Evolutionary conservation across 2,797 vertebrate genomes (phyloP).

Genomic region (Gymnothorax reevesii): DNA sequence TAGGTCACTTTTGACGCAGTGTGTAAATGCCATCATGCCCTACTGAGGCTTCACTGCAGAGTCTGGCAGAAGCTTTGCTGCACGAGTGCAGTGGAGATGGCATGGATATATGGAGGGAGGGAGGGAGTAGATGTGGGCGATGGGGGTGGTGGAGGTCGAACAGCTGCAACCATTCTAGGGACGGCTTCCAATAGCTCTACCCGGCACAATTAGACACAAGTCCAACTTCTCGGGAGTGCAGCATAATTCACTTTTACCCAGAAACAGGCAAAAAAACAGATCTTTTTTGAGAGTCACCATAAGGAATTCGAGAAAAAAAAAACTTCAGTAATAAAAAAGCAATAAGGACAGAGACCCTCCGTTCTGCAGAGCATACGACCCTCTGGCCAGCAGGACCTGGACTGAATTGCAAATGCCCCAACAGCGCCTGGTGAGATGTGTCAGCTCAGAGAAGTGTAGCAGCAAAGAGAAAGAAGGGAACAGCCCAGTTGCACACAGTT

Average conservation of each 20-base stretch:
- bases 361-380: constrained; percentile 27
- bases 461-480: constrained; percentile 27
- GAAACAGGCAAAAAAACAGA: constrained; percentile 23
- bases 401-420: constrained; percentile 50
- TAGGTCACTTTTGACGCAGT: neutral
- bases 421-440: neutral
- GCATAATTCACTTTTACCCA: constrained; percentile 38
- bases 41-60: neutral
- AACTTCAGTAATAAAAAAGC: neutral
- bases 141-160: neutral
- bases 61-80: neutral
- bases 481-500: constrained; percentile 38
- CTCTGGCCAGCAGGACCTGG: constrained; percentile 50
- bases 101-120: neutral
- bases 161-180: neutral
- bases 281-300: no score
- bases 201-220: constrained; percentile 38
- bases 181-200: constrained; percentile 17
- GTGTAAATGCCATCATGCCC: constrained; percentile 10
- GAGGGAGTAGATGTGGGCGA: neutral
- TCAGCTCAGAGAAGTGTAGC: constrained; percentile 46
- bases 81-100: neutral
- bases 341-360: constrained; percentile 32
- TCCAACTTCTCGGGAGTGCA: constrained; percentile 31
- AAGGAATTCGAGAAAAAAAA: no score